Evolutionary conservation across 2,888 invertebrate species (phyloP), one percentile per base, ranked within the genome.

Genomic region (Orchesellides sinensis): DNA sequence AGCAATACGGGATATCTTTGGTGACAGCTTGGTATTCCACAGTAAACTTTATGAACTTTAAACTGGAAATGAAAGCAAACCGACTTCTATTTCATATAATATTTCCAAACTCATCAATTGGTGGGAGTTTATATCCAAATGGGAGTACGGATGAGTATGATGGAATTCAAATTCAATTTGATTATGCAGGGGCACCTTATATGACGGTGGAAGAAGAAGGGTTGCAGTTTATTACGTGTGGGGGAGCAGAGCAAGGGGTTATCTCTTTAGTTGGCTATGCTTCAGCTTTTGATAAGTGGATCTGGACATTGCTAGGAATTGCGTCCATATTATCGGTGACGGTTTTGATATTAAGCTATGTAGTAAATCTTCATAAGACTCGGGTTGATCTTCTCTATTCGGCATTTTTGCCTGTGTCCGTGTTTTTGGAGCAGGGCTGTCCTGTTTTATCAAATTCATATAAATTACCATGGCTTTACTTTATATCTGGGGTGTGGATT

Each of bases 281-380:
- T 8, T 40, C 63, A 5, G 63, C 63, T 8, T 63, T 63, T 63
- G 63, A 63, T 21, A 10, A 40, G 0, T 63, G 63, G 63, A 40
- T 29, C 6, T 63, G 63, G 63, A 63, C 21, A 2, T 17, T 8
- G 52, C 17, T 52, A 2, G 19, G 52, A 17, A 10, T 4, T 52
- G 3, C 2, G 2, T 21, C 19, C n/a, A 52, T 52, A 10, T 2
- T 4, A 8, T 63, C 1, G n/a, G n/a, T n/a, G n/a, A 21, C 21
- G 12, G 17, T 3, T 21, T 35, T 19, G 0, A 3, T 29, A 6
- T 40, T 3, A 19, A 35, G n/a, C n/a, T n/a, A n/a, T n/a, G n/a
- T n/a, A n/a, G n/a, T n/a, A n/a, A n/a, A n/a, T n/a, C n/a, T n/a
- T n/a, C n/a, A n/a, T n/a, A n/a, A n/a, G n/a, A n/a, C n/a, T n/a